Base-by-base conservation (phyloP, 2,113 vertebrate species). In the Mugil cephalus region DNA sequence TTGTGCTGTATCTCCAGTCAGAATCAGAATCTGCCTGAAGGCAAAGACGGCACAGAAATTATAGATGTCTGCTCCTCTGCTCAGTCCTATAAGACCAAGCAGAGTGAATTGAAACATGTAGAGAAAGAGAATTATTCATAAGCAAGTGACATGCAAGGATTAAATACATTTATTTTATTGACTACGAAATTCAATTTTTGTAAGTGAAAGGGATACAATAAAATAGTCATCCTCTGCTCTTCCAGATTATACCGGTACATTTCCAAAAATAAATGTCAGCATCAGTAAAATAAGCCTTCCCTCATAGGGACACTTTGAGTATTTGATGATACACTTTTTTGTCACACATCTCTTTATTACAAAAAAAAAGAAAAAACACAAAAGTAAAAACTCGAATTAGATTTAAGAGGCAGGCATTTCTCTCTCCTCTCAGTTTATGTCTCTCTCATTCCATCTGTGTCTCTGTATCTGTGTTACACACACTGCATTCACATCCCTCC, bases 1-100 rank as follows among this genome's bases (percentile, higher is more conserved):
- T 82, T 80, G 77, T 59, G 77, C 69, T 82, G 4, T 87, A 88
- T 89, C 89, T 67, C 64, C 77, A 19, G 60, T 38, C 18, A n/a
- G 69, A 85, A 88, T 83, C 62, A 1, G 67, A 74, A 70, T 87
- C 48, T 82, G 82, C 85, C 87, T 82, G 34, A 45, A 88, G 91
- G 87, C 67, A 1, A 79, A 71, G 77, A 83, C 75, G 59, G 69
- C 56, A 38, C 46, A 18, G 55, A 51, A 50, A 80, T 79, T 80
- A 76, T 82, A 12, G 55, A 67, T 78, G 39, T 54, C 17, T 87
- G 47, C 66, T 5, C 82, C 77, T 65, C 47, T 48, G 64, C 60
- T 43, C 15, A 67, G 73, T 67, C 39, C 69, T 24, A 30, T 59
- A n/a, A 40, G 66, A 58, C 61, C 35, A 79, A n/a, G 38, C 10